Base-by-base conservation (phyloP, 2,113 vertebrate species). In the Coptodon rendalli region DNA sequence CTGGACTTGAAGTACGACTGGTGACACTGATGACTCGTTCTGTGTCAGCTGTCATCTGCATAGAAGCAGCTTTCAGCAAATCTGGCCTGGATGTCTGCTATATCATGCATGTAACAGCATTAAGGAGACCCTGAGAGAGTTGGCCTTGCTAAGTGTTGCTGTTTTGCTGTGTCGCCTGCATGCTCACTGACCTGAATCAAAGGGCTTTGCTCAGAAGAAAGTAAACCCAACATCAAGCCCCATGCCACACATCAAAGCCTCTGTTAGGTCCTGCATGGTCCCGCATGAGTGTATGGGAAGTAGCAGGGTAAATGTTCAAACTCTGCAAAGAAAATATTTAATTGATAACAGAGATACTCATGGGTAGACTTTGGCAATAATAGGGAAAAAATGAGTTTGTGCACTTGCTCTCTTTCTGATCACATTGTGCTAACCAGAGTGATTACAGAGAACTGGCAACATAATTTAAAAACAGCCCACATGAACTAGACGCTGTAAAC, bases 81-180 rank as follows among this genome's bases (percentile, higher is more conserved):
- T 87, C 13, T 81, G 82, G 40, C 83, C 80, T 89, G 71, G 76
- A 89, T 83, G 86, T 91, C 59, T 93, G 87, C 89, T 80, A 93
- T 91, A 92, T 93, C 95, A 94, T 91, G 93, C 90, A 88, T 93
- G 88, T 94, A 93, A 94, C 87, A 63, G 89, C 87, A 92, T 91
- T 94, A 90, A 82, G 78, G 57, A 59, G 27, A 85, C 87, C 83
- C 10, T 36, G 83, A 89, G 92, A 93, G 93, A 93, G 86, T 83
- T 92, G 86, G 83, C 90, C 89, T 93, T 90, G 76, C 88, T 87
- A 93, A 93, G 88, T 94, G 89, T 95, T 85, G 45, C 68, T 83
- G 73, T 94, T 95, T 94, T 94, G 85, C 90, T 87, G 45, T 54
- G 83, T 52, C 3, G 53, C 71, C 86, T 90, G 83, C 83, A 85